Base-by-base conservation (phyloP, 2,797 vertebrate genomes). In the Anguilla obscura region DNA sequence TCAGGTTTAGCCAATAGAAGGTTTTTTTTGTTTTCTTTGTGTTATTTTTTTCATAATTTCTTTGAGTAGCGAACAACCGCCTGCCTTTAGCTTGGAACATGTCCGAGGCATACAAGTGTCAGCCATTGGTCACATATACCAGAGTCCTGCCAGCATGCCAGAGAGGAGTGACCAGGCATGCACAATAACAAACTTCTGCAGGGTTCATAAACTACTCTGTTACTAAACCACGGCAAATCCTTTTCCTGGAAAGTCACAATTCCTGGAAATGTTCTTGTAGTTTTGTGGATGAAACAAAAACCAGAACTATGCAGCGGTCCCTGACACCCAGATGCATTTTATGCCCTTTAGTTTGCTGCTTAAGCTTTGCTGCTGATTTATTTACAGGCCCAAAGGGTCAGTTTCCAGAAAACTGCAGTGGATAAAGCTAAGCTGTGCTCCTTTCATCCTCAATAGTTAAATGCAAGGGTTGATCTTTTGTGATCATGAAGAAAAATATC, bases 71-170 rank as follows among this genome's bases (percentile, higher is more conserved):
- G 89, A 91, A 92, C 90, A 14, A 86, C 92, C 88, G 93, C 94
- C 93, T 94, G 92, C 91, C 90, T 86, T 91, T 92, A 92, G 90
- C 89, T 80, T 91, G 92, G 91, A 89, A 85, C 12, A 93, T 94
- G 94, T 96, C 94, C 96, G 94, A 96, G 94, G 90, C 95, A 95
- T 93, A 94, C 90, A 94, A 94, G 92, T 91, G 94, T 95, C 95
- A 95, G 95, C 94, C 94, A 92, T 96, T 88, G 12, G 30, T 95
- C 93, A 93, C 91, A 95, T 93, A 91, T 90, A 93, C 89, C 89
- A 92, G 92, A 93, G 92, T 91, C 92, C 90, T 91, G 91, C 92
- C 91, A 91, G 89, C 89, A 88, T 92, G 89, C 85, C 12, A 58
- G 86, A 84, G 66, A 56, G 86, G 21, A 83, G 10, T 54, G 69